Evolutionary conservation across 1,140 invertebrate genomes (phyloP), one percentile per base, ranked within the genome.

Genomic region (Ditylenchus dipsaci): DNA sequence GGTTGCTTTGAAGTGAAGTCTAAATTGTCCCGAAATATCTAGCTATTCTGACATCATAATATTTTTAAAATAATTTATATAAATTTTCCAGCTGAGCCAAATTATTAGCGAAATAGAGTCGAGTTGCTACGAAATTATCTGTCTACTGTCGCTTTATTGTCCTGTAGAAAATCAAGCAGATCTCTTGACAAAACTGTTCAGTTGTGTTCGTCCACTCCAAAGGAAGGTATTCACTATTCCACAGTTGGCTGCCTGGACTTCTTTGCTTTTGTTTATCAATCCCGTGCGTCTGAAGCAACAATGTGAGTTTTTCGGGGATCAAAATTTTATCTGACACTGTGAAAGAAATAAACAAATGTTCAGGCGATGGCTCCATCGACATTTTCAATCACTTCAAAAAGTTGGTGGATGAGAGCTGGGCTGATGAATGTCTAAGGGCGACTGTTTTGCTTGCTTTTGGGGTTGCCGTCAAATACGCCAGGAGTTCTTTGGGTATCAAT

Each of bases 291-390:
- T 68, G 42, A 68, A 68, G 42, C 67, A 68, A 38, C 67, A 68
- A 53, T 68, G 67, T 68, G 13, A 61, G 19, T 67, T 29, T 1
- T 45, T 9, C 15, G 15, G 26, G n/a, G n/a, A 43, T 21, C 47
- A 11, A 17, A 19, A 30, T 17, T 21, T 21, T 3, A 53, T 53
- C 15, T 53, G 49, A 17, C 11, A 45, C 43, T 45, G 43, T 45
- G 43, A 11, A 45, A n/a, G n/a, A n/a, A 13, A 13, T 13, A 45
- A 45, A 45, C 30, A 53, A 65, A n/a, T 27, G 53, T 30, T 38
- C 8, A 68, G 67, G 67, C 33, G 67, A 68, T 56, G 67, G 67
- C 21, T 68, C 67, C 53, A 47, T 68, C 26, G 67, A 68, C 23
- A 27, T 68, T 42, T 68, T 68, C 58, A 27, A 33, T 15, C 13